A percentile compares a stretch with the other conserved stretches of the same genome.
phyloP scores from a whole-genome alignment of 2,888 invertebrate genomes.

The Timema podura region DNA sequence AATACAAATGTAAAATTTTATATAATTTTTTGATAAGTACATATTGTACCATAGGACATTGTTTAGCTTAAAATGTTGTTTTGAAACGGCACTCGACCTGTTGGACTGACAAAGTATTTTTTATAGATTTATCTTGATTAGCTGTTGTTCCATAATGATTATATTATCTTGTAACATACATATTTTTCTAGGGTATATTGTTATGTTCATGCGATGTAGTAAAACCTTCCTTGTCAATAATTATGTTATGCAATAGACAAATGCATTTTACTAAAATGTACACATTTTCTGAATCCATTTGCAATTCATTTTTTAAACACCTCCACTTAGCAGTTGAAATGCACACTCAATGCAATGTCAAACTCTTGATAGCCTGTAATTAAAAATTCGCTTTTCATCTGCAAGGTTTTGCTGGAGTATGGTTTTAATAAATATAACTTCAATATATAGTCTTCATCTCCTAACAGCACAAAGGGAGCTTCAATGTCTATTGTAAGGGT shows the following conservation, averaged over 20 bases:
- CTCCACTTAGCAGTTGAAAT: conserved; percentile 14
- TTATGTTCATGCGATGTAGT: conserved; percentile 13
- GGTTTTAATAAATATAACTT: conserved; percentile 9
- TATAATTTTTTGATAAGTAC: too few relatives aligned
- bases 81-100: conserved; percentile 13
- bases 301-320: conserved; percentile 10
- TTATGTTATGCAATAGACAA: conserved; percentile 17
- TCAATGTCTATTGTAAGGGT: conserved; percentile 14
- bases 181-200: background rate
- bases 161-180: conserved; percentile 17
- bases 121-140: conserved; percentile 12
- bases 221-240: conserved; percentile 15
- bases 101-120: conserved; percentile 17
- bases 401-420: conserved; percentile 14
- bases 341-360: conserved; percentile 14
- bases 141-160: conserved; percentile 13
- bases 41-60: too few relatives aligned
- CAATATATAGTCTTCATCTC: conserved; percentile 13
- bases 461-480: conserved; percentile 14
- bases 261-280: conserved; percentile 15
- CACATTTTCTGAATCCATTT: conserved; percentile 15
- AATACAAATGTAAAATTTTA: too few relatives aligned
- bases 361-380: conserved; percentile 16
- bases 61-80: conserved; percentile 8
- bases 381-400: conserved; percentile 13